phyloP scores from a whole-genome alignment of 2,888 invertebrate species.

The Hypercompe scribonia region DNA sequence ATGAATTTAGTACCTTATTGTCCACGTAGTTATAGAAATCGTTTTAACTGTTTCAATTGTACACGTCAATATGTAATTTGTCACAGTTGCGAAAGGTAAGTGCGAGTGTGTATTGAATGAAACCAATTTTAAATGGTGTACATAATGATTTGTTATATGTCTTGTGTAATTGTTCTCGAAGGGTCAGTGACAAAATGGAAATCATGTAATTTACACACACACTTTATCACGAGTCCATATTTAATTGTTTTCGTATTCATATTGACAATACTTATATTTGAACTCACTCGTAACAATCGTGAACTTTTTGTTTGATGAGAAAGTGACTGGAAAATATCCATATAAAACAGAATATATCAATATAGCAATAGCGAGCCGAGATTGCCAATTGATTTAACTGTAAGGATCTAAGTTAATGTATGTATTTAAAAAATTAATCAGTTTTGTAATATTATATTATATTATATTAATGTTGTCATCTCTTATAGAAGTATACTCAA shows the following conservation, averaged over 20 bases:
- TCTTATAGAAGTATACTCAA: too few relatives aligned
- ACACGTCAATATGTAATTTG: conserved; percentile 29
- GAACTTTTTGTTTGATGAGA: background rate
- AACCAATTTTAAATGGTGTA: conserved; percentile 29
- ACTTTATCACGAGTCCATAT: background rate
- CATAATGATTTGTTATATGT: conserved; percentile 30
- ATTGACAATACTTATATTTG: background rate
- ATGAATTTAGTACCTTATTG: background rate
- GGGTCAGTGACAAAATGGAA: conserved; percentile 6
- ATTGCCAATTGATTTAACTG: too few relatives aligned
- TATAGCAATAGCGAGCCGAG: too few relatives aligned
- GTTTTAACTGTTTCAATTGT: conserved; percentile 35
- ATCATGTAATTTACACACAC: background rate
- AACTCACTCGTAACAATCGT: background rate
- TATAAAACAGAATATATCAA: background rate
- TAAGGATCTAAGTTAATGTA: too few relatives aligned
- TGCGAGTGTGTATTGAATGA: conserved; percentile 32
- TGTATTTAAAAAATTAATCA: too few relatives aligned
- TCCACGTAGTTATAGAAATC: conserved; percentile 32
- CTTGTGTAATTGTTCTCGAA: conserved; percentile 28
- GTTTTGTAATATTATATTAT: too few relatives aligned
- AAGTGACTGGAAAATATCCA: background rate
- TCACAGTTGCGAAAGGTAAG: conserved; percentile 28
- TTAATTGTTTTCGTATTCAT: background rate
- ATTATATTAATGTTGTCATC: too few relatives aligned